Base-by-base conservation (phyloP, 1,140 invertebrate genomes). In the Watersipora subatra region DNA sequence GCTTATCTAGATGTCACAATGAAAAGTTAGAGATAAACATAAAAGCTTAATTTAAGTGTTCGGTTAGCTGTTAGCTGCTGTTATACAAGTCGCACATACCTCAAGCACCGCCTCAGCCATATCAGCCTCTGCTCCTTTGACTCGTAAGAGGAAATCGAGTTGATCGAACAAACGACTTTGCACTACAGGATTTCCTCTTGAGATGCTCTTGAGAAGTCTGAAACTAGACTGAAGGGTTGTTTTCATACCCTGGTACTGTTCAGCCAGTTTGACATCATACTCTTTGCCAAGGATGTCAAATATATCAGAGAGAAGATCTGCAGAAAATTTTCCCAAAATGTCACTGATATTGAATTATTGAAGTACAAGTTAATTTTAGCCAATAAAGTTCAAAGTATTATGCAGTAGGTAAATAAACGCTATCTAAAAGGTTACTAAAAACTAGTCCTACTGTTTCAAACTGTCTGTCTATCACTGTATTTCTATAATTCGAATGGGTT, bases 141-240 rank as follows among this genome's bases (percentile, higher is more conserved):
- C 73, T 1, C 68, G 69, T 58, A 78, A 65, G 1, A 78, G 28
- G 57, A 71, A 64, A 65, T 78, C 76, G 25, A 78, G 67, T 25
- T 74, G 28, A 63, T 78, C 73, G 70, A 77, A 78, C 68, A 78
- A 64, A n/a, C 75, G 69, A 55, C 69, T 68, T 62, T 78, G 76
- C 20, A 78, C 75, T 12, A 72, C 62, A 7, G 69, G 69, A 66
- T 78, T 78, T 17, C 70, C 67, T 2, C 66, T 59, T 0, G 76
- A 73, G 68, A 78, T 69, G 22, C 69, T 64, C 55, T 73, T 71
- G 61, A 78, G 67, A 30, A 78, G 57, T 15, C 68, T 66, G 58
- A 78, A 73, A 1, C 72, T 72, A 62, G 73, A 73, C 67, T 75
- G 68, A 30, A 78, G 72, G 12, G 76, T 69, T 55, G 58, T 68